Evolutionary conservation across 2,113 vertebrate genomes (phyloP).

Genomic region (Falco punctatus): DNA sequence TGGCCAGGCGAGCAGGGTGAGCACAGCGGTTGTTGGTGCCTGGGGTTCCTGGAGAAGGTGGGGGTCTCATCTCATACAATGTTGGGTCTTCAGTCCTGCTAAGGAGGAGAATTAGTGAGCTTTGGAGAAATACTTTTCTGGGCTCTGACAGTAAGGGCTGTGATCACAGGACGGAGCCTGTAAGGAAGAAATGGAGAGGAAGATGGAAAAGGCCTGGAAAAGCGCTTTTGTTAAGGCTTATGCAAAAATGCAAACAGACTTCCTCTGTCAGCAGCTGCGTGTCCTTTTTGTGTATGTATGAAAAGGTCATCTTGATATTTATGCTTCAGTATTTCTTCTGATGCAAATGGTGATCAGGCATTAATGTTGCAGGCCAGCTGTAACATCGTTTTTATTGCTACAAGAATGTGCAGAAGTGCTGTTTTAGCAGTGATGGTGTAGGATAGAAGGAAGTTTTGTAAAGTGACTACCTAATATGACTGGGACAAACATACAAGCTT

Average conservation of each 20-base stretch:
- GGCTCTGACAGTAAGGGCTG: not conserved
- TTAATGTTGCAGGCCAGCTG: not conserved
- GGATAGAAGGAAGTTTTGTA: not conserved
- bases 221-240: not conserved
- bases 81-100: not conserved
- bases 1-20: not conserved
- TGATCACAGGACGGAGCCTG: not conserved
- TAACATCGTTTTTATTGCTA: not conserved
- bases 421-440: not conserved
- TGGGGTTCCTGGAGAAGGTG: not conserved
- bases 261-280: not conserved
- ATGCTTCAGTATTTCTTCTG: not conserved
- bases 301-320: not conserved
- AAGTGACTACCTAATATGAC: not conserved
- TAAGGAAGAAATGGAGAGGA: not conserved
- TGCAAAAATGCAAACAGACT: not conserved
- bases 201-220: not conserved
- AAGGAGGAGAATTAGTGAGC: not conserved
- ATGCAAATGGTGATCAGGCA: not conserved
- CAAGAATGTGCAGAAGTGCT: not conserved
- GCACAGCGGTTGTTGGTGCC: accelerated
- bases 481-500: not conserved
- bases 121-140: not conserved
- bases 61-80: accelerated
- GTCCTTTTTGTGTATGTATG: not conserved